Evolutionary conservation across 1,140 invertebrate species (phyloP), one percentile per base, ranked within the genome.

Genomic region (Camponotus pennsylvanicus): DNA sequence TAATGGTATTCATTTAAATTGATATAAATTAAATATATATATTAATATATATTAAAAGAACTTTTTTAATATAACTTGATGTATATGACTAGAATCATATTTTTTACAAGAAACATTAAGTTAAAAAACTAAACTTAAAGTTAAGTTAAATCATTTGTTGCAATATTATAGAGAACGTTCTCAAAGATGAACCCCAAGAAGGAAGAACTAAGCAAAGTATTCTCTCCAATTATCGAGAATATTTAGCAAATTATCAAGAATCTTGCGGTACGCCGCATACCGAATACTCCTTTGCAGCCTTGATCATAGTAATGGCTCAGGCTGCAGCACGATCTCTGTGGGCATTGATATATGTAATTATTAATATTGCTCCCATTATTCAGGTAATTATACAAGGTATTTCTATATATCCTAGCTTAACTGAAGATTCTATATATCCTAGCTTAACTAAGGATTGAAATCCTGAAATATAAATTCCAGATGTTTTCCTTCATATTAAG

Each of bases 181-280:
- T 75, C 1, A 57, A 63, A 42, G 66, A 82, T 11, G 67, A 73
- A 5, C 42, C 55, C 0, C 79, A 34, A 1, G 57, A 83, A 27
- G 69, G 57, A 7, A 83, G 13, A 75, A 9, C 18, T 4, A 18
- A 49, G 8, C 55, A 18, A 37, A 75, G 55, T 32, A 49, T 73
- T 45, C 55, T 83, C 8, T 49, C 32, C 7, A 18, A 71, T 37
- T 73, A 52, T 32, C 90, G 92, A 11, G 92, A 92, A 55, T 91
- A 91, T 76, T 84, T 95, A 55, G 91, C 92, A 0, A 91, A 92
- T 70, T 94, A 94, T 91, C 94, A 95, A 85, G 93, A 93, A 80
- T 80, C 83, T 5, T 89, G 76, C 18, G 94, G 92, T n/a, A 91
- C 79, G 37, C 90, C 94, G 15, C 78, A 86, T 37, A 90, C 86